A percentile compares a stretch with the other conserved stretches of the same genome.
Conservation (phyloP, 2,888 invertebrate species). For the Harpalus rubripes region DNA sequence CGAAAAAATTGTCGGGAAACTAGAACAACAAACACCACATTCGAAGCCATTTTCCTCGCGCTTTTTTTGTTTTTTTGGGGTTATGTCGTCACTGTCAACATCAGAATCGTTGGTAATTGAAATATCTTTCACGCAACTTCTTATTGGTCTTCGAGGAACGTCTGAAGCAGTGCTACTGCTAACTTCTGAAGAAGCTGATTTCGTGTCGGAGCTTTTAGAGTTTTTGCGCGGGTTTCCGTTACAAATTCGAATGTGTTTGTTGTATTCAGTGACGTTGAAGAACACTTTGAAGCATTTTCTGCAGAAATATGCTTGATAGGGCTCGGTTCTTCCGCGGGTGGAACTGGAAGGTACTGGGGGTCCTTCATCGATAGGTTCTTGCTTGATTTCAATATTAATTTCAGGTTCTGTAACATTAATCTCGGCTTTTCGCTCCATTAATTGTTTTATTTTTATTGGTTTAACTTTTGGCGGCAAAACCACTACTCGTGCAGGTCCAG, state of each 20-base stretch:
- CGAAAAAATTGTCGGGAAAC: constrained; percentile 76
- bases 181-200: constrained; percentile 36
- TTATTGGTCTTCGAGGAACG: constrained; percentile 73
- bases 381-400: constrained; percentile 46
- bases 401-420: neutral
- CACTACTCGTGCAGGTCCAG: constrained; percentile 5
- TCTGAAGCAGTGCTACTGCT: constrained; percentile 44
- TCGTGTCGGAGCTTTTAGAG: neutral
- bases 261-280: constrained; percentile 76
- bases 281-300: constrained; percentile 77
- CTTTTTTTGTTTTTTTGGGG: constrained; percentile 10
- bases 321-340: constrained; percentile 10
- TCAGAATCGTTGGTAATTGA: constrained; percentile 67
- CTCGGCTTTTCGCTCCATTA: constrained; percentile 68
- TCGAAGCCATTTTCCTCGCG: constrained; percentile 73
- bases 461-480: constrained; percentile 68
- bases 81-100: constrained; percentile 53
- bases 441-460: constrained; percentile 72
- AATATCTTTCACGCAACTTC: constrained; percentile 75
- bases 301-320: constrained; percentile 76
- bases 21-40: constrained; percentile 75
- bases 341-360: neutral
- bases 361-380: constrained; percentile 68
- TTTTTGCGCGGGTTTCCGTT: constrained; percentile 14
- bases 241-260: constrained; percentile 75